phyloP scores from a whole-genome alignment of 2,888 invertebrate species.

The Nematopogon swammerdamellus region DNA sequence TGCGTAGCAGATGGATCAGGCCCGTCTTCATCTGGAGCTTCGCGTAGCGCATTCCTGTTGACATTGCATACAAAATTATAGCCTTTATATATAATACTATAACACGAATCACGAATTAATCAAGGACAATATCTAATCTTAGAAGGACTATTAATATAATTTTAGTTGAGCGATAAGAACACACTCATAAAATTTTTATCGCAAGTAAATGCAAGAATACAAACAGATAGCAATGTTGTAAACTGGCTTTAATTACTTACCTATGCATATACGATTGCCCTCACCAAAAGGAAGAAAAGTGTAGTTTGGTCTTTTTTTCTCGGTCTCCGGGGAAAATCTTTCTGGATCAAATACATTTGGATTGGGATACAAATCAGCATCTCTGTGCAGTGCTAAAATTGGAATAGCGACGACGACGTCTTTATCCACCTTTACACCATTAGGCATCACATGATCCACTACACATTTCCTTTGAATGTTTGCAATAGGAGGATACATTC shows the following conservation, averaged over 20 bases:
- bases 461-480: constrained; percentile 21
- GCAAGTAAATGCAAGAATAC: neutral
- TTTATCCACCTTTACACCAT: constrained; percentile 25
- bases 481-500: constrained; percentile 28
- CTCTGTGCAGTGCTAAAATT: constrained; percentile 27
- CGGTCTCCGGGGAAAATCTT: constrained; percentile 30
- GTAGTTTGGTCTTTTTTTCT: constrained; percentile 19
- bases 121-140: too few relatives aligned
- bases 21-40: constrained; percentile 22
- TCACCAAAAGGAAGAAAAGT: constrained; percentile 41
- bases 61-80: constrained; percentile 1
- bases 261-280: constrained; percentile 40
- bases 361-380: constrained; percentile 29
- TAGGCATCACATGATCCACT: constrained; percentile 24
- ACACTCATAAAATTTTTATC: neutral
- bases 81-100: too few relatives aligned
- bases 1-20: constrained; percentile 17
- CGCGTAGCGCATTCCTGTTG: constrained; percentile 22
- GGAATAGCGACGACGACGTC: constrained; percentile 20
- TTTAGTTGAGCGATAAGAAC: neutral
- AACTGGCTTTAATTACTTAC: too few relatives aligned
- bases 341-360: constrained; percentile 41
- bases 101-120: too few relatives aligned
- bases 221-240: neutral
- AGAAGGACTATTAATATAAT: too few relatives aligned